Percentiles rank a stretch among this genome's conserved stretches.
Evolutionary conservation across 2,888 invertebrate species (phyloP).

Genomic region (Macrosoma leucophasiata): DNA sequence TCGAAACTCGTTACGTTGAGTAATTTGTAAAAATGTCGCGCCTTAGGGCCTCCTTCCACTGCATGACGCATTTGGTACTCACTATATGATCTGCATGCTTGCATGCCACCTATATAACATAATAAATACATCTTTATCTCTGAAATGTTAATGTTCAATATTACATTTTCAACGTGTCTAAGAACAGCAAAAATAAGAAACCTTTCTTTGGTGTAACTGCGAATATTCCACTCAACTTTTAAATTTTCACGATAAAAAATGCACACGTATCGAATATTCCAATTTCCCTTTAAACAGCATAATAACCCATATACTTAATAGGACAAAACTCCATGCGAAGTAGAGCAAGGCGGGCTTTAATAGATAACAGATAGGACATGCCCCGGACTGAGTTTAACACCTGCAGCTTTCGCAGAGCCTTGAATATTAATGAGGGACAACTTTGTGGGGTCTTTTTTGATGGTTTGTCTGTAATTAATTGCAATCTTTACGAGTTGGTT

Average conservation of each 20-base stretch:
- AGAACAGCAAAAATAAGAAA: no score
- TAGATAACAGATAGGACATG: conserved; percentile 28
- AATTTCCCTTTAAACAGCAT: not conserved
- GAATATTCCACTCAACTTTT: conserved; percentile 1
- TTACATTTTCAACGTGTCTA: no score
- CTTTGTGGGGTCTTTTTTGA: conserved; percentile 5
- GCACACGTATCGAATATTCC: conserved; percentile 3
- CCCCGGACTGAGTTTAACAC: conserved; percentile 21
- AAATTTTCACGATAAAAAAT: conserved; percentile 1
- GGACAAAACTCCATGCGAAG: not conserved
- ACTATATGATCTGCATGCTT: no score
- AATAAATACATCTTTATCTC: no score
- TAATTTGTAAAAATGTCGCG: no score
- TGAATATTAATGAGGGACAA: conserved; percentile 17
- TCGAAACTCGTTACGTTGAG: conserved; percentile 3
- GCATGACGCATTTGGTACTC: no score
- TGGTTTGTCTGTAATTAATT: not conserved
- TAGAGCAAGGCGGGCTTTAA: conserved; percentile 16
- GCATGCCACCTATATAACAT: no score
- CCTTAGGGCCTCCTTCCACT: no score
- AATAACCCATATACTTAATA: no score
- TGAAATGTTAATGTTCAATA: no score
- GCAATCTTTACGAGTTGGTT: no score
- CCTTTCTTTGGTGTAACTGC: conserved; percentile 1
- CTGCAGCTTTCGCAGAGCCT: conserved; percentile 20